Evolutionary conservation across 2,797 vertebrate genomes (phyloP), one percentile per base, ranked within the genome.

Genomic region (Amblyraja radiata): DNA sequence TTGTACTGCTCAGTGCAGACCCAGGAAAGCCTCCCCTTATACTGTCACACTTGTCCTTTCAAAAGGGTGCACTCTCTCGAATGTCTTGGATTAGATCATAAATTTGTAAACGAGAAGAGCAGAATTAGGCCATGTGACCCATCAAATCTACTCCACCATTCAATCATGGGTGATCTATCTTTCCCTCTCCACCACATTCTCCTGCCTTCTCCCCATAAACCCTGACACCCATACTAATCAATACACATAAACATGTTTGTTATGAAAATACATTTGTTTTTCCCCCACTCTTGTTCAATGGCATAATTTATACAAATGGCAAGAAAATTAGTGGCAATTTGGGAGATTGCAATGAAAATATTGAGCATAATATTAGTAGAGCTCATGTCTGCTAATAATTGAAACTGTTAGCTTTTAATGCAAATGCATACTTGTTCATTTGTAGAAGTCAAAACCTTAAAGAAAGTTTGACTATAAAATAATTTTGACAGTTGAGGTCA

Each of bases 241-340:
- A 54, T 54, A 54, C 0, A 6, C 46, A 54, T 54, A 0, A 5
- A 54, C 5, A 54, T 6, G 16, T 16, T 11, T 21, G 1, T 68
- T 68, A 63, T 88, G n/a, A n/a, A 68, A 88, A 68, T 68, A 65
- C n/a, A 68, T 88, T 25, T 84, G 54, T 23, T 88, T 88, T 65
- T 71, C 2, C 71, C 71, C 32, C 61, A 36, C n/a, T 68, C 16
- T 6, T 68, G 16, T 88, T 68, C 36, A 36, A 88, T 36, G 84
- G n/a, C 54, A 68, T 65, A 6, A 2, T 36, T 68, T 36, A 18
- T 16, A 88, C 32, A 88, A 88, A 36, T 65, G 63, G n/a, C 63
- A 68, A 0, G 14, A 88, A 65, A 68, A 68, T 68, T 68, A 32
- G n/a, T 63, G 68, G 32, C 9, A 65, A 36, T 32, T n/a, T 88